Evolutionary conservation across 2,113 vertebrate genomes (phyloP).

Genomic region (Bagarius yarrelli): DNA sequence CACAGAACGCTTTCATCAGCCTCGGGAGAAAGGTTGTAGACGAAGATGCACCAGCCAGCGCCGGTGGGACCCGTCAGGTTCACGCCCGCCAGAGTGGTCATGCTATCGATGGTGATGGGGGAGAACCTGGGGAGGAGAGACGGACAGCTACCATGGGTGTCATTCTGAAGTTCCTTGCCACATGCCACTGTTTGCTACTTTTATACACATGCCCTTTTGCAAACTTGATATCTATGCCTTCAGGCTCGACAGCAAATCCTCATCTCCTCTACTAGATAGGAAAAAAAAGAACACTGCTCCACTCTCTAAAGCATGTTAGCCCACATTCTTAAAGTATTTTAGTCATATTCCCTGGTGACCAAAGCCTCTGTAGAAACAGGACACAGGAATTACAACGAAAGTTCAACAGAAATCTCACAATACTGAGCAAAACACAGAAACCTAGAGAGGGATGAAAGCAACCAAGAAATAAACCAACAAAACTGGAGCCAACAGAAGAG

Average conservation of each 20-base stretch:
- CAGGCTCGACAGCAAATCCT: constrained; percentile 60
- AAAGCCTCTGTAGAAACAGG: constrained; percentile 72
- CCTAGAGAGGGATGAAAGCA: constrained; percentile 79
- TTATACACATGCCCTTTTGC: constrained; percentile 48
- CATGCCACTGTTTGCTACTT: constrained; percentile 54
- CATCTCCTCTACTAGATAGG: constrained; percentile 64
- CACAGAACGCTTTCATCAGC: constrained; percentile 95
- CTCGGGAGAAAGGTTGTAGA: constrained; percentile 95
- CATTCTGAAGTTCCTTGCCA: constrained; percentile 75
- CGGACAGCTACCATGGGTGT: constrained; percentile 89
- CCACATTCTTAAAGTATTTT: constrained; percentile 66
- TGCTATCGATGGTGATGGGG: constrained; percentile 87
- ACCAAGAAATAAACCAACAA: constrained; percentile 75
- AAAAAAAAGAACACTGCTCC: constrained; percentile 47
- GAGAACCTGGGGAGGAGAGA: constrained; percentile 88
- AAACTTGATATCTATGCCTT: constrained; percentile 38
- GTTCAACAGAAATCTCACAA: constrained; percentile 71
- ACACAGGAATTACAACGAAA: constrained; percentile 72
- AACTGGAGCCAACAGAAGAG: constrained; percentile 76
- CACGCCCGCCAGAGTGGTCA: constrained; percentile 85
- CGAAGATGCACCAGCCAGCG: constrained; percentile 95
- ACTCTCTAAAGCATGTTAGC: constrained; percentile 61
- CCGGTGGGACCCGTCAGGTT: constrained; percentile 81
- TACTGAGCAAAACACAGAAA: constrained; percentile 76
- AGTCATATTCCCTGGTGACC: constrained; percentile 69